Percentiles rank a stretch among this genome's conserved stretches.
phyloP scores from a whole-genome alignment of 1,140 invertebrate genomes.

The Leguminivora glycinivorella region DNA sequence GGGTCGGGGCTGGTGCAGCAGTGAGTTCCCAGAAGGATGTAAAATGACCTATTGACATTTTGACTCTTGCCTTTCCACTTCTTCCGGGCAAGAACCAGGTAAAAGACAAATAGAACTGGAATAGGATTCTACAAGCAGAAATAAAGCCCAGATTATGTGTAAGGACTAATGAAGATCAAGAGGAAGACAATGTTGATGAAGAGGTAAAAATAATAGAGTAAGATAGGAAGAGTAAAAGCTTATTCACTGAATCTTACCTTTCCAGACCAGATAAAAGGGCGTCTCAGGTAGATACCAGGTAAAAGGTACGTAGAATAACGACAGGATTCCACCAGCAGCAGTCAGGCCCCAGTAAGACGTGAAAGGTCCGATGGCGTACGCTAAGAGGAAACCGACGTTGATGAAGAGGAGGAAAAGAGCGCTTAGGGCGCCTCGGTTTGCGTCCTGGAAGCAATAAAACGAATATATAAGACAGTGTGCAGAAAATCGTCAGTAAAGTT shows the following conservation, averaged over 20 bases:
- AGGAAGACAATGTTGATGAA: no score
- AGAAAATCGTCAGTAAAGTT: no score
- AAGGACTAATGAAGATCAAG: no score
- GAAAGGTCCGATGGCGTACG: constrained; percentile 88
- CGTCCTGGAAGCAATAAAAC: constrained; percentile 67
- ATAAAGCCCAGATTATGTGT: no score
- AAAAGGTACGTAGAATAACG: constrained; percentile 83
- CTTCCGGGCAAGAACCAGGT: no score
- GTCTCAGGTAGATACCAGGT: constrained; percentile 91
- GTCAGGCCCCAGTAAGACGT: constrained; percentile 85
- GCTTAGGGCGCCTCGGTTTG: constrained; percentile 87
- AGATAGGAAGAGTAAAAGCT: not conserved
- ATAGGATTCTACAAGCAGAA: no score
- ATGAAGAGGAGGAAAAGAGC: constrained; percentile 90
- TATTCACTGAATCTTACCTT: constrained; percentile 55
- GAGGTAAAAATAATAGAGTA: no score
- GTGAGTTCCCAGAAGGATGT: no score
- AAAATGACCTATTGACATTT: no score
- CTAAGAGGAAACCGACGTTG: constrained; percentile 86
- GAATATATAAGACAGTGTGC: not conserved
- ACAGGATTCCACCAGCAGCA: constrained; percentile 82
- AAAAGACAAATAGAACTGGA: no score
- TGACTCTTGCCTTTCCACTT: no score
- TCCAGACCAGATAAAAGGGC: constrained; percentile 85
- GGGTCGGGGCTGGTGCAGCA: no score